phyloP scores from a whole-genome alignment of 1,140 invertebrate species.

The Sogatella furcifera region DNA sequence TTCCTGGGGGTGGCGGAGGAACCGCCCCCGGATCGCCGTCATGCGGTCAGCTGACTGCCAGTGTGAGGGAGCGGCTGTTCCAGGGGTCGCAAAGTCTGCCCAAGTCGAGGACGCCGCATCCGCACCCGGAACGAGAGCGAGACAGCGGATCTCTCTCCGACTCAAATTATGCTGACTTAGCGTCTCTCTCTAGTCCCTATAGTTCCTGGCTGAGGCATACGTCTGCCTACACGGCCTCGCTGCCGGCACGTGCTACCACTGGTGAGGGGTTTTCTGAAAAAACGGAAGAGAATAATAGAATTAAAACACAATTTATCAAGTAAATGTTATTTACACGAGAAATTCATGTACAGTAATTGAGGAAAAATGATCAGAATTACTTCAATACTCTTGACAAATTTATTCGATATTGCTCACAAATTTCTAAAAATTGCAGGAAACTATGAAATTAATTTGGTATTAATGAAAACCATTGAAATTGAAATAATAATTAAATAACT shows the following conservation, averaged over 20 bases:
- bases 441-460: too few relatives aligned
- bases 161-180: constrained; percentile 42
- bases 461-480: too few relatives aligned
- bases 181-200: constrained; percentile 41
- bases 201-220: constrained; percentile 46
- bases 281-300: too few relatives aligned
- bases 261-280: constrained; percentile 16
- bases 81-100: constrained; percentile 68
- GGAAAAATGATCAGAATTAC: too few relatives aligned
- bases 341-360: too few relatives aligned
- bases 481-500: too few relatives aligned
- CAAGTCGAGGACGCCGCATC: constrained; percentile 39
- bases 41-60: constrained; percentile 72
- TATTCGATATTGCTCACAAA: too few relatives aligned
- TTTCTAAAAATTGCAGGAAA: too few relatives aligned
- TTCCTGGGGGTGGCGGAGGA: background rate
- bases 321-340: too few relatives aligned
- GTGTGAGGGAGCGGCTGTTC: constrained; percentile 65
- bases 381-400: too few relatives aligned
- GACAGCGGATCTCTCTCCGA: constrained; percentile 65
- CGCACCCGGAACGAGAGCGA: constrained; percentile 32
- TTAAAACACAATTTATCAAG: too few relatives aligned
- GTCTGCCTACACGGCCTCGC: constrained; percentile 42
- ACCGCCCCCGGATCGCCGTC: constrained; percentile 62
- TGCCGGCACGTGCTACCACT: constrained; percentile 30